These are phyloP conservation scores for Gobio occitaniae DNA, from an alignment of 2,797 vertebrate species.

Conservation along the genomic window DNA sequence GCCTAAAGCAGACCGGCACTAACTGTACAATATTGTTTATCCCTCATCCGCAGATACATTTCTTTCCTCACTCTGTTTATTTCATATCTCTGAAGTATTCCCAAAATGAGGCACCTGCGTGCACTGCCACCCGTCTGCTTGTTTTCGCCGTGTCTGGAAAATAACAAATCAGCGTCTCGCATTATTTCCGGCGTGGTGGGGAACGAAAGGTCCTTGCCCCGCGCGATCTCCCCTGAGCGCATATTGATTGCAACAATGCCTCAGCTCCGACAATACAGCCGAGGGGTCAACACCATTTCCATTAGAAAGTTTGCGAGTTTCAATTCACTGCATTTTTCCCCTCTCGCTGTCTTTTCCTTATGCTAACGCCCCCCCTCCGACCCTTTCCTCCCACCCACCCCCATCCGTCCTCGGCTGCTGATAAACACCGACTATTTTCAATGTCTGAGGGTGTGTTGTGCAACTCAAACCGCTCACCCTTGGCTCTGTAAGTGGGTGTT, in stretches of 20 bases:
- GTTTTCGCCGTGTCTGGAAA: slow-evolving; percentile 81
- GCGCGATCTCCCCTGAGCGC: slow-evolving; percentile 75
- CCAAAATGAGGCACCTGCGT: slow-evolving; percentile 71
- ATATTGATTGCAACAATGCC: slow-evolving; percentile 87
- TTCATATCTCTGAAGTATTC: slow-evolving; percentile 62
- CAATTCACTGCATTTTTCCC: slow-evolving; percentile 78
- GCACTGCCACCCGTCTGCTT: slow-evolving; percentile 79
- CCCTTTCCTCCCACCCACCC: slow-evolving; percentile 4
- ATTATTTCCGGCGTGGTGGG: slow-evolving; percentile 81
- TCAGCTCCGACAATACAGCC: slow-evolving; percentile 81
- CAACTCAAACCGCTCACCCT: slow-evolving; percentile 78
- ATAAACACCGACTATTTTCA: slow-evolving; percentile 74
- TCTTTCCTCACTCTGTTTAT: slow-evolving; percentile 57
- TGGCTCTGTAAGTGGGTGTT: slow-evolving; percentile 84
- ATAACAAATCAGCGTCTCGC: slow-evolving; percentile 82
- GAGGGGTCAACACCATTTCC: slow-evolving; percentile 83
- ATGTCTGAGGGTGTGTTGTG: slow-evolving; percentile 79
- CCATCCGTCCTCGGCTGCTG: slow-evolving; percentile 75
- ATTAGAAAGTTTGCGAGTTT: slow-evolving; percentile 83
- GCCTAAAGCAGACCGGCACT: slow-evolving; percentile 54
- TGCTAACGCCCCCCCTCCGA: slow-evolving; percentile 44
- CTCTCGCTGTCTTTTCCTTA: slow-evolving; percentile 44
- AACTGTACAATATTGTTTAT: slow-evolving; percentile 54
- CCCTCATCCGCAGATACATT: slow-evolving; percentile 47
- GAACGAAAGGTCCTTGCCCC: slow-evolving; percentile 82